phyloP scores from a whole-genome alignment of 1,140 invertebrate genomes.

The Zaprionus gabonicus region DNA sequence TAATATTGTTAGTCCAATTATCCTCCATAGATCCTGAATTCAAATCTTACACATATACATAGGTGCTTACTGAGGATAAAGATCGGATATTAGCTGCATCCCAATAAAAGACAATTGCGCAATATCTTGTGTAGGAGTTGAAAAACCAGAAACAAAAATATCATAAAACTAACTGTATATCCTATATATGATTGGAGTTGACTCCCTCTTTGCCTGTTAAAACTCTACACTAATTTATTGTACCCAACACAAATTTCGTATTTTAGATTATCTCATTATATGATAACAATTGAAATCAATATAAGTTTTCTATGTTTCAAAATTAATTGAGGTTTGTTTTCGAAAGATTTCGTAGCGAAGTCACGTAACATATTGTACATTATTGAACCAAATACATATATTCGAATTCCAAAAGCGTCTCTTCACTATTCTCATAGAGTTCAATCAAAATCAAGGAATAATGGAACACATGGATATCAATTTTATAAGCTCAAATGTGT shows the following conservation, averaged over 20 bases:
- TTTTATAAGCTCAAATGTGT: conserved; percentile 14
- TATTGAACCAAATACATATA: conserved; percentile 6
- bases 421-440: conserved; percentile 4
- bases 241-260: conserved; percentile 16
- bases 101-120: conserved; percentile 5
- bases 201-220: conserved; percentile 19
- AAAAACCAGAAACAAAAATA: conserved; percentile 6
- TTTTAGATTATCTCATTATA: conserved; percentile 1
- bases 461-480: conserved; percentile 3
- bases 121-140: not conserved
- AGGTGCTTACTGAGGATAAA: conserved; percentile 28
- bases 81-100: conserved; percentile 17
- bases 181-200: conserved; percentile 16
- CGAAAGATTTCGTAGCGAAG: not conserved
- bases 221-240: conserved; percentile 19
- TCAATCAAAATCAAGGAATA: conserved; percentile 33
- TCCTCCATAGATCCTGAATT: conserved; percentile 22
- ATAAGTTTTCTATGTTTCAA: not conserved
- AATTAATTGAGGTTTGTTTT: not conserved
- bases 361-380: conserved; percentile 6
- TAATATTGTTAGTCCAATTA: conserved; percentile 21
- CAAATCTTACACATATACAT: conserved; percentile 14
- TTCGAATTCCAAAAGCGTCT: not conserved
- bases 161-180: conserved; percentile 1
- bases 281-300: conserved; percentile 1